Conservation (phyloP, 2,888 invertebrate genomes). For the Thumatha senex region DNA sequence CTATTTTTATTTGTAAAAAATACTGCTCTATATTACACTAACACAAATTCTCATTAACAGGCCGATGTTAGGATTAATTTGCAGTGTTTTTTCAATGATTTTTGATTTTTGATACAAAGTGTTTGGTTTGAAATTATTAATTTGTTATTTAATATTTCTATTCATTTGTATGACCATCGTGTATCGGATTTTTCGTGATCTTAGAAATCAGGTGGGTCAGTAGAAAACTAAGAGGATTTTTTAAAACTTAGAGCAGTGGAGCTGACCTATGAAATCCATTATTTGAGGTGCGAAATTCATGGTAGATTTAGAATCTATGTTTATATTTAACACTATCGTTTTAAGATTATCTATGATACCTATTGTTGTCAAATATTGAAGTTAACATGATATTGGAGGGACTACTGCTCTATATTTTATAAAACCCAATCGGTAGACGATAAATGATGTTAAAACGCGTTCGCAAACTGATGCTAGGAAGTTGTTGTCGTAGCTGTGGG, state of each 20-base stretch:
- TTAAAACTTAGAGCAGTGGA: conserved; percentile 1
- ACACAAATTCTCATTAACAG: conserved; percentile 81
- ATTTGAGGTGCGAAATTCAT: not conserved
- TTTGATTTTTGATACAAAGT: conserved; percentile 32
- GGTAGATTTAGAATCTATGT: no score
- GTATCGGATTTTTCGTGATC: conserved; percentile 32
- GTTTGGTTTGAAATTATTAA: conserved; percentile 45
- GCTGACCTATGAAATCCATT: not conserved
- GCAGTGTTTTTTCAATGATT: conserved; percentile 32
- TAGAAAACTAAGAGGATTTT: conserved; percentile 6
- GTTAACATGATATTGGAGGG: not conserved
- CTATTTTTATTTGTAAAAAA: conserved; percentile 31
- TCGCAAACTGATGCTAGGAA: conserved; percentile 54
- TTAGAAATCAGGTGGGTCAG: conserved; percentile 40
- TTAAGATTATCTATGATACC: not conserved
- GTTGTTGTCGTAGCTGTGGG: conserved; percentile 56
- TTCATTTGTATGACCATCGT: conserved; percentile 43
- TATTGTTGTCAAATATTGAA: not conserved
- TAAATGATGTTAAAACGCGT: conserved; percentile 25
- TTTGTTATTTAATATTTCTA: conserved; percentile 42
- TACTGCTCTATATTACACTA: conserved; percentile 64
- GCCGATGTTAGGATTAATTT: conserved; percentile 52
- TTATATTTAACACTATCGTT: not conserved
- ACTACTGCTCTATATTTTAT: conserved; percentile 1
- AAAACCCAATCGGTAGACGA: conserved; percentile 1